A percentile compares a stretch with the other conserved stretches of the same genome.
Conservation (phyloP, 2,888 invertebrate species). For the Thera britannica region DNA sequence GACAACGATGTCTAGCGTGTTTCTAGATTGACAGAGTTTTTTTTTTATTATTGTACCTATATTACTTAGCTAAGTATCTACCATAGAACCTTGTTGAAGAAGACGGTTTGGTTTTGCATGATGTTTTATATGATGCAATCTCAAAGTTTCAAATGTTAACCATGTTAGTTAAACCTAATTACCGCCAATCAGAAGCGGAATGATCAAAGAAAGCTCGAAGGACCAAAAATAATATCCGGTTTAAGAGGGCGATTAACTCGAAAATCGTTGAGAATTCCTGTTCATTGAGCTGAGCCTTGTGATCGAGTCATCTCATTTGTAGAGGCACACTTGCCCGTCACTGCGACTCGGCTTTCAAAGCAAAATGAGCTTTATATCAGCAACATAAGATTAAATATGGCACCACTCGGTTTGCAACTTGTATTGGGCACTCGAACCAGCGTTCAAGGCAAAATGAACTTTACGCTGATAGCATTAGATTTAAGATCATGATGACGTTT, state of each 20-base stretch:
- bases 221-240: conserved; percentile 40
- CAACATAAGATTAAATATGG: conserved; percentile 1
- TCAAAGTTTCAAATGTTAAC: neutral
- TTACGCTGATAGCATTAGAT: neutral
- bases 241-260: conserved; percentile 38
- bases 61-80: too few species aligned
- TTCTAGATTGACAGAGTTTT: too few species aligned
- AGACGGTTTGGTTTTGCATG: neutral
- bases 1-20: too few species aligned
- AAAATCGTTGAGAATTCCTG: conserved; percentile 38
- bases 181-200: conserved; percentile 21
- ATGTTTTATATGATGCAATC: neutral
- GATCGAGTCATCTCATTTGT: conserved; percentile 35
- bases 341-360: neutral
- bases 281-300: conserved; percentile 34
- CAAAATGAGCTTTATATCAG: conserved; percentile 10
- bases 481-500: neutral
- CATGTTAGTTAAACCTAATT: conserved; percentile 15
- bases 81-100: too few species aligned
- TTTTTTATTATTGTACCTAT: too few species aligned
- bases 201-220: conserved; percentile 36
- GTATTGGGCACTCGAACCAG: neutral
- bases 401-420: neutral
- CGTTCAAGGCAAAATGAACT: neutral
- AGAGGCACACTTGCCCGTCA: conserved; percentile 22